Conservation (phyloP, 2,888 invertebrate genomes). For the Patella depressa region DNA sequence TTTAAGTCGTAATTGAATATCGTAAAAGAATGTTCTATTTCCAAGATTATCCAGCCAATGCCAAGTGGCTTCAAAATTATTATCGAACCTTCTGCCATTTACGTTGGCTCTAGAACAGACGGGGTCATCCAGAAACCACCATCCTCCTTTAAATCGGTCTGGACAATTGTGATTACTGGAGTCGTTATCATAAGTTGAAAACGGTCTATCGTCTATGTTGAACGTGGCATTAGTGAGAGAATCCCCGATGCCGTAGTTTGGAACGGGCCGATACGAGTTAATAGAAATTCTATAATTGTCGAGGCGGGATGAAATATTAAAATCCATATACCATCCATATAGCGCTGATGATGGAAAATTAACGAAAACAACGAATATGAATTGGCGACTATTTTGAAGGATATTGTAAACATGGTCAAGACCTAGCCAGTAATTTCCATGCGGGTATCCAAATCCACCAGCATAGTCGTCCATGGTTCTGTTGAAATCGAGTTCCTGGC, state of each 20-base stretch:
- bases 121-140: background rate
- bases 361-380: background rate
- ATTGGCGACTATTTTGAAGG: background rate
- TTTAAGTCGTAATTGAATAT: no score
- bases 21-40: no score
- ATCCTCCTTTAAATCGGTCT: background rate
- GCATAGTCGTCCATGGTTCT: background rate
- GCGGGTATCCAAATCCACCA: background rate
- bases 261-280: no score
- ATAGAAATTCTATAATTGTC: no score
- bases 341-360: no score
- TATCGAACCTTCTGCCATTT: background rate
- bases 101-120: background rate
- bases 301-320: no score
- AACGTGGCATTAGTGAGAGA: no score
- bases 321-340: no score
- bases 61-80: background rate
- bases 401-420: background rate
- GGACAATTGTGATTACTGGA: background rate
- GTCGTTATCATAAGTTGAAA: background rate
- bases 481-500: background rate
- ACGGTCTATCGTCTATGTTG: background rate
- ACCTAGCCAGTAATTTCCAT: background rate
- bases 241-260: no score
- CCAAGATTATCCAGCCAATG: background rate